Evolutionary conservation across 2,113 vertebrate species (phyloP), one percentile per base, ranked within the genome.

Genomic region (Rhynchomys soricoides): DNA sequence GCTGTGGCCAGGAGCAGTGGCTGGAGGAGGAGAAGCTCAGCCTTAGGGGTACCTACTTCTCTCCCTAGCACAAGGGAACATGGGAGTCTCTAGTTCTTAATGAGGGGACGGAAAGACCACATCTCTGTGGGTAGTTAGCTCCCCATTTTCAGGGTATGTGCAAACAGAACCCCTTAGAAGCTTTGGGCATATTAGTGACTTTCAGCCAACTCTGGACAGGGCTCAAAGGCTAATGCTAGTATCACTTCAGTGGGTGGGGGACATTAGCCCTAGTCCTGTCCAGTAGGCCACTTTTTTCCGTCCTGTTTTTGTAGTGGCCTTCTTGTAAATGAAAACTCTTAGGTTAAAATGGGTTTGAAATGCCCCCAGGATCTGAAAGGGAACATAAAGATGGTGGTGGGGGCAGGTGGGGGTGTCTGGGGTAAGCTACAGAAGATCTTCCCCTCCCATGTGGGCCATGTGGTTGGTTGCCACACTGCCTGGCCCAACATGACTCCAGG

Each of bases 381-480:
- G 68, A 24, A 43, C 13, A 0, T 86, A 26, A 29, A 34, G 45
- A 31, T 70, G 13, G 22, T 37, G 52, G n/a, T 5, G 57, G 57
- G 16, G 59, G 70, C 0, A 29, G n/a, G 17, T 16, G 2, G 66
- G 26, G 19, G 62, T 5, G 0, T 43, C 2, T 12, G 50, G n/a
- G 57, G 12, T 19, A 22, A 70, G 9, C 34, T 10, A 5, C 50
- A 70, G n/a, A 55, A 45, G 40, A 62, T 37, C 31, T 21, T 1
- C 9, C 22, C 62, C 43, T n/a, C 71, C 59, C n/a, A 50, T 16
- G 0, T 29, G 86, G 34, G 29, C 5, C 10, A 5, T 15, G 11
- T 2, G 29, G 37, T 31, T 31, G 52, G 55, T 73, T 45, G 50
- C 59, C 1, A 0, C 62, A 26, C 21, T 19, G 81, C 24, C 3